phyloP scores from a whole-genome alignment of 2,113 vertebrate species.

The Pteropus alecto region DNA sequence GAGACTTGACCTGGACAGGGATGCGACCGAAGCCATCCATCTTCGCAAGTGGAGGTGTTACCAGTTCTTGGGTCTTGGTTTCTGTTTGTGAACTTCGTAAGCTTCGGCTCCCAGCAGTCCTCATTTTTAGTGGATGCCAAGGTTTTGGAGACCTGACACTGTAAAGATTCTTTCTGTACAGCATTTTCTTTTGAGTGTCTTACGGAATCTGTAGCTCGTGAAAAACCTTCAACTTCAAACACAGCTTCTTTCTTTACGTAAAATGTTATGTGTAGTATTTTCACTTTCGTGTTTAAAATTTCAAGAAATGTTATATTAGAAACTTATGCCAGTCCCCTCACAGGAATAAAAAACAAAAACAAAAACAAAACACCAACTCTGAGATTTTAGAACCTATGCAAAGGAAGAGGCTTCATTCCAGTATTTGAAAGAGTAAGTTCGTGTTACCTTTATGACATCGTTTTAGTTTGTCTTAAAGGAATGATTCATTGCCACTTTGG shows the following conservation, averaged over 20 bases:
- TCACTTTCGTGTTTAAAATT: neutral
- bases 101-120: neutral
- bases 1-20: neutral
- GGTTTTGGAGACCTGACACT: slow-evolving; percentile 1
- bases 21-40: neutral
- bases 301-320: neutral
- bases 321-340: neutral
- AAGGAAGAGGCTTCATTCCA: neutral
- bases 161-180: slow-evolving; percentile 18
- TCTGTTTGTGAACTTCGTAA: slow-evolving; percentile 32
- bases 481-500: neutral
- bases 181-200: neutral
- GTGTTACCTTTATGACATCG: neutral
- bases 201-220: neutral
- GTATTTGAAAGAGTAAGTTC: neutral
- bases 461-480: slow-evolving; percentile 32
- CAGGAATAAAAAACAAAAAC: neutral
- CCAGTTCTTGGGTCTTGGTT: neutral
- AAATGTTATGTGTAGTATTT: neutral
- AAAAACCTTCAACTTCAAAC: slow-evolving; percentile 43
- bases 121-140: neutral
- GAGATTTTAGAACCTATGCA: slow-evolving; percentile 22
- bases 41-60: neutral
- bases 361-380: neutral
- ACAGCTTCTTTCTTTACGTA: neutral